Percentiles rank a stretch among this genome's conserved stretches.
Evolutionary conservation across 2,888 invertebrate genomes (phyloP).

Genomic region (Acheta domesticus): DNA sequence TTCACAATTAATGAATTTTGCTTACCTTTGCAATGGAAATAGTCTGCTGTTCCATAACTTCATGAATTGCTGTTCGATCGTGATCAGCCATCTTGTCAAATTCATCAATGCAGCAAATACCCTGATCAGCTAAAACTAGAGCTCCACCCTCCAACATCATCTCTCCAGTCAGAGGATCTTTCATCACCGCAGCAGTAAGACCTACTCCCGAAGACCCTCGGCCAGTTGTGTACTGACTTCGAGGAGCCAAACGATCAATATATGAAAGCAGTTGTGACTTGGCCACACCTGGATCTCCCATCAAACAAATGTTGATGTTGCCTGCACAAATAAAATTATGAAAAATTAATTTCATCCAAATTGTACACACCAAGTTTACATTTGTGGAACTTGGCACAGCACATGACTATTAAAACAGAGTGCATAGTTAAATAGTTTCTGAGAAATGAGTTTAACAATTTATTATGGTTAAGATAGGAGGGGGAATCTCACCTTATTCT

Average conservation of each 20-base stretch:
- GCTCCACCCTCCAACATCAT: constrained; percentile 98
- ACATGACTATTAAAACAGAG: too few species aligned
- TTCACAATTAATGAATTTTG: too few species aligned
- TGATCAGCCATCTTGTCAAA: constrained; percentile 99
- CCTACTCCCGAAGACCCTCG: constrained; percentile 98
- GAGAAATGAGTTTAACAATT: too few species aligned
- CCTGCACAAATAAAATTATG: constrained; percentile 49
- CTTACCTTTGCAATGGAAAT: constrained; percentile 96
- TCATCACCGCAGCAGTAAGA: constrained; percentile 95
- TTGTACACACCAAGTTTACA: too few species aligned
- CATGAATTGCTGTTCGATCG: constrained; percentile 94
- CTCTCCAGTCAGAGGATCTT: constrained; percentile 95
- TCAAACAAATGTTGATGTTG: constrained; percentile 94
- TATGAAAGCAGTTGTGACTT: constrained; percentile 95
- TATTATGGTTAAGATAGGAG: too few species aligned
- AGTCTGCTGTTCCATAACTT: constrained; percentile 99
- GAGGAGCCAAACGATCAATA: constrained; percentile 87
- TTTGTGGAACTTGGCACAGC: too few species aligned
- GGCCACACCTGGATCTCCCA: constrained; percentile 99
- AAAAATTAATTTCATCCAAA: not conserved
- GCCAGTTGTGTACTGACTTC: constrained; percentile 95
- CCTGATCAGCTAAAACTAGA: constrained; percentile 91
- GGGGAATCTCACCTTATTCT: too few species aligned
- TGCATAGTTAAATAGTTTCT: too few species aligned
- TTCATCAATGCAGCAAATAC: constrained; percentile 98